Evolutionary conservation across 2,797 vertebrate species (phyloP).

Genomic region (Hyperoplus immaculatus): DNA sequence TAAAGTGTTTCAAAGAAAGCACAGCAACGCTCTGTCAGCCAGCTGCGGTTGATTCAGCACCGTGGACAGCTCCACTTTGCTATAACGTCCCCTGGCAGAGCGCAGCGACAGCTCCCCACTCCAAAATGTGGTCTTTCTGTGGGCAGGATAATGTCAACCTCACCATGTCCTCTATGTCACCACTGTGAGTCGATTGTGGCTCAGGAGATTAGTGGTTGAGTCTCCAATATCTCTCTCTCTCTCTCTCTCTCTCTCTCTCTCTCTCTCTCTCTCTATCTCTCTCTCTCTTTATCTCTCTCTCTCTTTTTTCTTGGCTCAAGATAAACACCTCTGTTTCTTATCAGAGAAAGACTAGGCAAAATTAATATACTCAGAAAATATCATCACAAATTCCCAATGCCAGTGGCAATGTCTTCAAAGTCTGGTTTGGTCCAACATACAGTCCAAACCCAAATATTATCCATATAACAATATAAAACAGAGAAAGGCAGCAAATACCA

Average conservation of each 20-base stretch:
- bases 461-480: not conserved
- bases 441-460: not conserved
- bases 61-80: constrained; percentile 70
- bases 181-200: constrained; percentile 47
- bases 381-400: not conserved
- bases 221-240: not conserved
- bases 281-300: not conserved
- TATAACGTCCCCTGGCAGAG: constrained; percentile 42
- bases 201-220: constrained; percentile 49
- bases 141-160: constrained; percentile 63
- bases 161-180: constrained; percentile 53
- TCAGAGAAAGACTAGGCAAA: constrained; percentile 3
- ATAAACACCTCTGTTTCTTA: constrained; percentile 16
- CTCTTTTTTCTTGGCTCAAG: not conserved
- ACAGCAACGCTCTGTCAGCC: not conserved
- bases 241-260: too few relatives aligned
- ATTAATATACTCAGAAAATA: not conserved
- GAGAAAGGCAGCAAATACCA: not conserved
- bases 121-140: constrained; percentile 43
- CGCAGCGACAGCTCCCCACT: constrained; percentile 35
- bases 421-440: not conserved
- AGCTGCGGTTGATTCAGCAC: constrained; percentile 70
- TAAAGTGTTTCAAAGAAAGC: constrained; percentile 32
- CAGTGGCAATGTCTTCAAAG: not conserved
- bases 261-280: too few relatives aligned